A percentile compares a stretch with the other conserved stretches of the same genome.
Conservation (phyloP, 2,797 vertebrate genomes). For the Aythya fuligula region DNA sequence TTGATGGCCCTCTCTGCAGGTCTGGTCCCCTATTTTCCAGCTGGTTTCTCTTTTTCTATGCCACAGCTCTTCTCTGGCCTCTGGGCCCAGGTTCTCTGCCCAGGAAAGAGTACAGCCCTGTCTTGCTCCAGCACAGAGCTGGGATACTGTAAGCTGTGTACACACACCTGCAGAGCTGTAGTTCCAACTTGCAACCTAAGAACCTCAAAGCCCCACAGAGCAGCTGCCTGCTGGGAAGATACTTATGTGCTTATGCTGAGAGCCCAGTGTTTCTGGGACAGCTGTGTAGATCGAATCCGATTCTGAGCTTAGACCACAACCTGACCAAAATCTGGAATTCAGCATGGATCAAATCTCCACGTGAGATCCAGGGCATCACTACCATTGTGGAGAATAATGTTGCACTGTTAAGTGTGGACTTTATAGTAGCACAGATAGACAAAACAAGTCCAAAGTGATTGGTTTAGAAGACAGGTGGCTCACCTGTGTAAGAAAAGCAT, state of each 20-base stretch:
- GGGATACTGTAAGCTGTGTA: neutral
- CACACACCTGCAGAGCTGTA: neutral
- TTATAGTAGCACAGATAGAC: accelerated
- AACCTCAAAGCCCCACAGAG: neutral
- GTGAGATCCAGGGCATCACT: neutral
- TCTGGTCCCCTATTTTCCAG: neutral
- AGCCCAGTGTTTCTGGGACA: neutral
- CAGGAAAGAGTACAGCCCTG: neutral
- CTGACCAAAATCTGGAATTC: neutral
- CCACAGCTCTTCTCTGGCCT: neutral
- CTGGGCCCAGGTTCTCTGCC: neutral
- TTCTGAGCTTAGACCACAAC: neutral
- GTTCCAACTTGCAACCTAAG: neutral
- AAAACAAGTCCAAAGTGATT: neutral
- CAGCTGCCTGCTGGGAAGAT: neutral
- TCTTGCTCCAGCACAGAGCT: neutral
- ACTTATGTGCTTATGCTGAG: neutral
- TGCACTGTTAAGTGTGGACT: neutral
- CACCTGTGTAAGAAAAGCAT: neutral
- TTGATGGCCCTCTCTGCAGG: neutral
- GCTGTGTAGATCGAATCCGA: neutral
- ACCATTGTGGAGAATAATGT: neutral
- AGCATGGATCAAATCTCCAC: neutral
- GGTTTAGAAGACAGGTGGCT: neutral
- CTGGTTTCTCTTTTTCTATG: neutral